Evolutionary conservation across 2,797 vertebrate species (phyloP).

Genomic region (Percopsis omiscomaycus): DNA sequence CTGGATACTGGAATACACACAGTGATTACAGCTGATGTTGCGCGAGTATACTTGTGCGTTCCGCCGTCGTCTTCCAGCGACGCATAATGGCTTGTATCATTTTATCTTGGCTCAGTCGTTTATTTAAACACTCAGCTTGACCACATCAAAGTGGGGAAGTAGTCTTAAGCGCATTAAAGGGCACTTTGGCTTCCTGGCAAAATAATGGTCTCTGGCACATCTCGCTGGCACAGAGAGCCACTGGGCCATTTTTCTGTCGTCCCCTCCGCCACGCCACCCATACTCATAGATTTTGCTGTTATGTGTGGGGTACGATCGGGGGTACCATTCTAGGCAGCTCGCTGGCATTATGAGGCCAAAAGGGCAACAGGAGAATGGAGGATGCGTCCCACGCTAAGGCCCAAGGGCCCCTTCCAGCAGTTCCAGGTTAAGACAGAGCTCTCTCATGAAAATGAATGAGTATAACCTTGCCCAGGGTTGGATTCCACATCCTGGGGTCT

Average conservation of each 20-base stretch:
- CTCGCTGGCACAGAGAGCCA: slow-evolving; percentile 1
- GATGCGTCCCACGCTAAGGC: slow-evolving; percentile 21
- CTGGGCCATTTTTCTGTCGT: slow-evolving; percentile 1
- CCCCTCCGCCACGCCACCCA: not conserved
- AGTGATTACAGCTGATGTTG: too few species aligned
- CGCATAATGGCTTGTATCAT: slow-evolving; percentile 20
- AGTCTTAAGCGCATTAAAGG: slow-evolving; percentile 36
- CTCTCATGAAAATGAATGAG: slow-evolving; percentile 58
- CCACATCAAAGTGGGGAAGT: slow-evolving; percentile 41
- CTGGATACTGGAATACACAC: too few species aligned
- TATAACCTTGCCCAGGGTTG: slow-evolving; percentile 37
- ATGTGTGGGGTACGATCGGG: not conserved
- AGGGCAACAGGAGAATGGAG: slow-evolving; percentile 24
- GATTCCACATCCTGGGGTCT: slow-evolving; percentile 14
- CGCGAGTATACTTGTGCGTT: not conserved
- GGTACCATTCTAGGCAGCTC: slow-evolving; percentile 38
- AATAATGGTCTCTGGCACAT: slow-evolving; percentile 30
- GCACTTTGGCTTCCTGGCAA: slow-evolving; percentile 28
- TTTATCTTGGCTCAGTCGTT: slow-evolving; percentile 39
- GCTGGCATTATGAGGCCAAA: slow-evolving; percentile 28
- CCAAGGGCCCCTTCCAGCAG: not conserved
- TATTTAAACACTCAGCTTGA: slow-evolving; percentile 19
- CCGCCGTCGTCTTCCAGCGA: slow-evolving; percentile 15
- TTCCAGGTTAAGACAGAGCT: slow-evolving; percentile 1
- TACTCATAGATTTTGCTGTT: too few species aligned